Percentiles rank a stretch among this genome's conserved stretches.
phyloP scores from a whole-genome alignment of 2,888 invertebrate species.

The Ptilodon capucinus region DNA sequence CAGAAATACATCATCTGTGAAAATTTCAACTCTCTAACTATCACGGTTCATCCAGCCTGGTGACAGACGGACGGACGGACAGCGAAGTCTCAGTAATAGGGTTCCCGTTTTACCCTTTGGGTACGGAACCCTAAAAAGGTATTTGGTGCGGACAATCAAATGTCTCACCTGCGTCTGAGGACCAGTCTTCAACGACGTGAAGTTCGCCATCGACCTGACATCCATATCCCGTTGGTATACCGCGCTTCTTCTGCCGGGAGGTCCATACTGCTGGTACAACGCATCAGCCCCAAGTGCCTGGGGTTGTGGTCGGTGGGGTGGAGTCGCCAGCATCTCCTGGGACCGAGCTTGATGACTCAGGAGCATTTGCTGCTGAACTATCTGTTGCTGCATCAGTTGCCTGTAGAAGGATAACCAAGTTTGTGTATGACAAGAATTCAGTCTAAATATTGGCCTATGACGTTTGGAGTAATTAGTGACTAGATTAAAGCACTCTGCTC shows the following conservation, averaged over 20 bases:
- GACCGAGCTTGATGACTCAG: constrained; percentile 79
- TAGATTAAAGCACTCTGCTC: too few species aligned
- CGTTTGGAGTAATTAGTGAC: too few species aligned
- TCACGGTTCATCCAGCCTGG: too few species aligned
- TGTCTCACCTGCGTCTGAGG: constrained; percentile 64
- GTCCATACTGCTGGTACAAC: constrained; percentile 75
- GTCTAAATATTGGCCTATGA: too few species aligned
- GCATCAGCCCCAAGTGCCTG: constrained; percentile 75
- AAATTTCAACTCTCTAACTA: too few species aligned
- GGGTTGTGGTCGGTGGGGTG: constrained; percentile 57
- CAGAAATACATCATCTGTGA: too few species aligned
- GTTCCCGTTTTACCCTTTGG: too few species aligned
- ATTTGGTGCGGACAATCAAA: too few species aligned
- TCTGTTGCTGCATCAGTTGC: constrained; percentile 74
- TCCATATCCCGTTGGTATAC: constrained; percentile 73
- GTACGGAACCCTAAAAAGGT: too few species aligned
- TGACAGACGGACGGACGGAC: too few species aligned
- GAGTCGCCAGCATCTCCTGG: constrained; percentile 80
- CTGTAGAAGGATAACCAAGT: constrained; percentile 42
- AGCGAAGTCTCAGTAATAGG: too few species aligned
- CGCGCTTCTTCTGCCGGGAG: constrained; percentile 70
- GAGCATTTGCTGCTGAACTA: constrained; percentile 76
- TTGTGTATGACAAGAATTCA: too few species aligned
- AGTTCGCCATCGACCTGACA: constrained; percentile 72
- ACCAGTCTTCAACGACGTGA: constrained; percentile 70